Percentiles rank a stretch among this genome's conserved stretches.
These are phyloP conservation scores for Saccostrea glomerata DNA, from an alignment of 1,140 invertebrate species.

Conservation along the genomic window DNA sequence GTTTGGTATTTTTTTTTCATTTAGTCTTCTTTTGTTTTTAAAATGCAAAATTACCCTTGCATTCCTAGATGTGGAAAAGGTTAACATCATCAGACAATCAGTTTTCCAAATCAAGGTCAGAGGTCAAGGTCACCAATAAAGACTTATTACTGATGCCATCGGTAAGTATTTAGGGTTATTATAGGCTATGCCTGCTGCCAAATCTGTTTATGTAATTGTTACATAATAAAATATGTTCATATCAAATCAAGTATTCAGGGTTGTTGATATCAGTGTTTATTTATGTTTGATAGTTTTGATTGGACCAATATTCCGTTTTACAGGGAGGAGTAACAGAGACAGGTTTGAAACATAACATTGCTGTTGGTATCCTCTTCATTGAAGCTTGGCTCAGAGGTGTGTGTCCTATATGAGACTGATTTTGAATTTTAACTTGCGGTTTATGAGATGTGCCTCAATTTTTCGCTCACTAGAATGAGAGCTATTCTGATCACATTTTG, in stretches of 20 bases:
- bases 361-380: slow-evolving; percentile 84
- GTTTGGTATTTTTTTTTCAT: background rate
- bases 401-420: background rate
- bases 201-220: no score
- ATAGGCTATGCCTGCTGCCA: no score
- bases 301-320: background rate
- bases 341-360: slow-evolving; percentile 84
- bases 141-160: slow-evolving; percentile 83
- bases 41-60: background rate
- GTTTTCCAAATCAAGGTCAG: slow-evolving; percentile 65
- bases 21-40: background rate
- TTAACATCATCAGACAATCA: slow-evolving; percentile 58
- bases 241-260: slow-evolving; percentile 45
- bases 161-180: slow-evolving; percentile 53
- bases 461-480: background rate
- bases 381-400: slow-evolving; percentile 84
- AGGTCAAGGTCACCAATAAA: slow-evolving; percentile 65
- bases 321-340: slow-evolving; percentile 82
- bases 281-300: background rate
- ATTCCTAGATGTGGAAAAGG: slow-evolving; percentile 53
- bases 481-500: background rate
- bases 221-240: no score
- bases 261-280: background rate
- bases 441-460: background rate
- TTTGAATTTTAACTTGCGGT: no score